These are phyloP conservation scores for Ellobius talpinus DNA, from an alignment of 2,113 vertebrate species.

Conservation along the genomic window DNA sequence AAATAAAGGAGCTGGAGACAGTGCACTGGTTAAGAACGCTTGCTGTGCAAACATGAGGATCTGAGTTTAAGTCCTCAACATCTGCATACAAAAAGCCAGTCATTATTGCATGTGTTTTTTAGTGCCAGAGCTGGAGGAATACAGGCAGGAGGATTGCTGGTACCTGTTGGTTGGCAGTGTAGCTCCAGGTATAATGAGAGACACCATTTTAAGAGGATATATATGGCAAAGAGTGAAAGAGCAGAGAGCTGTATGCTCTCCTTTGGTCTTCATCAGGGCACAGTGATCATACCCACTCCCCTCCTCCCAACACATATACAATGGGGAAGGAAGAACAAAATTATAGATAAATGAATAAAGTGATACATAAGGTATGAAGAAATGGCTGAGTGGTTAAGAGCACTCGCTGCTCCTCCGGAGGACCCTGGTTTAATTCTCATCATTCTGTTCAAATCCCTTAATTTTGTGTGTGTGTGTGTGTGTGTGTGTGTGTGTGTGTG, in stretches of 20 bases:
- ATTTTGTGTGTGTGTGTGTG: too few species aligned
- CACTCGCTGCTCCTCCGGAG: too few species aligned
- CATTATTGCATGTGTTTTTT: too few species aligned
- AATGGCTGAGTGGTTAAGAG: too few species aligned
- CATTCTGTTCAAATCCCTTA: too few species aligned
- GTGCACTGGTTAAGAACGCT: background rate
- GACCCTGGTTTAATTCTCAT: too few species aligned
- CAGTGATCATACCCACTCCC: background rate
- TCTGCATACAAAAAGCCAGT: background rate
- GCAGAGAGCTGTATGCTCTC: background rate
- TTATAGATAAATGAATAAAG: background rate
- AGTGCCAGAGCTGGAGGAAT: background rate
- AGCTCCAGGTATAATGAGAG: background rate
- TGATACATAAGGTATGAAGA: background rate
- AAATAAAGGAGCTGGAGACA: background rate
- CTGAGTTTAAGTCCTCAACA: background rate
- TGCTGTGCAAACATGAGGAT: too few species aligned
- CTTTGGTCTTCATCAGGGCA: background rate
- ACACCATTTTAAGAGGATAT: background rate
- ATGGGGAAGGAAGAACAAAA: background rate
- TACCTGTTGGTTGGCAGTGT: background rate
- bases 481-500: too few species aligned
- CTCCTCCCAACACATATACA: fast-evolving
- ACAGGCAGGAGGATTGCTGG: background rate
- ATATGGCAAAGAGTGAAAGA: background rate